Evolutionary conservation across 1,140 invertebrate genomes (phyloP), one percentile per base, ranked within the genome.

Genomic region (Zaprionus taronus): DNA sequence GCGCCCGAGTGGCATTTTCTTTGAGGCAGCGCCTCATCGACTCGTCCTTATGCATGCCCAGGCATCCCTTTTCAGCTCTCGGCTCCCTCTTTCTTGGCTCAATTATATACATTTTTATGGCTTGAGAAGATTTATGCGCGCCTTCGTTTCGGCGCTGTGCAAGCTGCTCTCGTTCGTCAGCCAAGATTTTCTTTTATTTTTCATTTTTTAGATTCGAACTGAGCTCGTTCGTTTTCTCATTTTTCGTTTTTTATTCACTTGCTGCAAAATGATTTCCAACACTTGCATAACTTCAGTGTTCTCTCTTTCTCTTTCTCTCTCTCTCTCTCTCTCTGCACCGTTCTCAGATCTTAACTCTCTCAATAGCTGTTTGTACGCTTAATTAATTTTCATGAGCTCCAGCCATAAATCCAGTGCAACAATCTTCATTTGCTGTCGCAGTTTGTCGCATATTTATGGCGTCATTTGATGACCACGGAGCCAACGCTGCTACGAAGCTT

Each of bases 71-170:
- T 68, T 68, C 41, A 47, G 44, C 63, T 61, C 28, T 31, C 28
- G 28, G 28, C 28, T 7, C 2, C 7, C 34, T 38, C 6, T n/a
- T 7, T 47, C 41, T 47, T 9, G 68, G 81, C 85, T 89, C 85
- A 89, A 89, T 89, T 90, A 89, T 89, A 90, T 89, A 90, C 55
- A 89, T 85, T 89, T 89, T 91, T 82, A 89, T 89, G 66, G 81
- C 78, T 60, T 44, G 67, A 68, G 58, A 53, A 89, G 84, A 89
- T 85, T 89, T 89, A 89, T 90, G 86, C 79, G 76, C 71, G 67
- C 85, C 78, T 84, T 87, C 81, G 84, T 71, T 76, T 89, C 78
- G 72, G n/a, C 60, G 44, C 69, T 68, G 56, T 62, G 69, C 49
- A 61, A 53, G 47, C 20, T 61, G 34, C 41, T 22, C 49, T 22